These are phyloP conservation scores for Heliconius nattereri DNA, from an alignment of 1,140 invertebrate species.

Conservation along the genomic window DNA sequence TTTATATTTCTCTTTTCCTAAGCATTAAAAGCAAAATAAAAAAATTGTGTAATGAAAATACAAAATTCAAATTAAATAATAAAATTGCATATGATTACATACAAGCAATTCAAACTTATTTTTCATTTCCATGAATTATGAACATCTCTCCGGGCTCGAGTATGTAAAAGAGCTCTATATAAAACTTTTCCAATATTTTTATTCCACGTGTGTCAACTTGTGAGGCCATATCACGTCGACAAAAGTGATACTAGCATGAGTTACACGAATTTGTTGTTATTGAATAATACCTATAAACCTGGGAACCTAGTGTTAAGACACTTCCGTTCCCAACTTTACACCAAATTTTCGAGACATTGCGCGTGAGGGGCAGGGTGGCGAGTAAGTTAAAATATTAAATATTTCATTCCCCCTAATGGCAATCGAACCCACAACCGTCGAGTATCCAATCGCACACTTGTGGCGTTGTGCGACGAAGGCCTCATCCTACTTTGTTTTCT, in stretches of 20 bases:
- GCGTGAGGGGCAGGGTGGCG: too few relatives aligned
- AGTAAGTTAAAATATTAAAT: too few relatives aligned
- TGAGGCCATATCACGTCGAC: conserved; percentile 55
- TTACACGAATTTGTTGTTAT: conserved; percentile 16
- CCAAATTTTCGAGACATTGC: too few relatives aligned
- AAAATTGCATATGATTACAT: background rate
- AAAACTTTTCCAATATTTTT: conserved; percentile 76
- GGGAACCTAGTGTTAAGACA: too few relatives aligned
- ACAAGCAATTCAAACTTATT: background rate
- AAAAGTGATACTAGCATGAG: conserved; percentile 65
- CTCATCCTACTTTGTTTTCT: too few relatives aligned
- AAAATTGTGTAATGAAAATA: background rate
- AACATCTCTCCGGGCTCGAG: background rate
- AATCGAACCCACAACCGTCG: too few relatives aligned
- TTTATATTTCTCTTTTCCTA: background rate
- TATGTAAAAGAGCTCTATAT: conserved; percentile 46
- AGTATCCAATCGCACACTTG: too few relatives aligned
- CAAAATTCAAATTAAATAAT: background rate
- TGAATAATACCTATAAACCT: too few relatives aligned
- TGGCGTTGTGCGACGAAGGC: too few relatives aligned
- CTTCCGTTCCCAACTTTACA: too few relatives aligned
- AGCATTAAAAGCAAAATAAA: background rate
- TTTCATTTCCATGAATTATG: conserved; percentile 2
- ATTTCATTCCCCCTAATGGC: too few relatives aligned
- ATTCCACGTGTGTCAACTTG: conserved; percentile 67